Conservation (phyloP, 2,888 invertebrate species). For the Microctonus brassicae region DNA sequence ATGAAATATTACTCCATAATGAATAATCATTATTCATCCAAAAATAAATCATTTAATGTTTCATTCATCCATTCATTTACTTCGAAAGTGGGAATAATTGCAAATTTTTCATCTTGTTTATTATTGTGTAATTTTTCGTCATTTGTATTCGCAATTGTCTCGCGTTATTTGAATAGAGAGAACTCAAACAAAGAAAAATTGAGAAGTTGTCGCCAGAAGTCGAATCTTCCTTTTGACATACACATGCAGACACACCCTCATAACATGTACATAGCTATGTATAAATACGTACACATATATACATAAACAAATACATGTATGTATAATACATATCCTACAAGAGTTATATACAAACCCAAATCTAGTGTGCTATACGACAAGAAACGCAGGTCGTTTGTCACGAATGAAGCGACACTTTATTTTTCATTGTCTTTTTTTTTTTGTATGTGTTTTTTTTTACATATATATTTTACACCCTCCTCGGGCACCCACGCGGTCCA, state of each 20-base stretch:
- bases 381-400: constrained; percentile 56
- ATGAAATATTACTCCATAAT: neutral
- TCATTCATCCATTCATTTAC: no score
- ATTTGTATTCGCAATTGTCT: neutral
- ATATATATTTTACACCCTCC: constrained; percentile 10
- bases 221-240: neutral
- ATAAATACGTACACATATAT: neutral
- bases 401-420: constrained; percentile 40
- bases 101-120: no score
- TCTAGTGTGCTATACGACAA: constrained; percentile 35
- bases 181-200: neutral
- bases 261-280: neutral
- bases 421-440: constrained; percentile 18
- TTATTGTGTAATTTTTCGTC: neutral
- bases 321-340: neutral
- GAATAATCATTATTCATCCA: neutral
- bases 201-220: neutral
- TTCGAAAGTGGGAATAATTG: no score
- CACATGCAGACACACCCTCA: neutral
- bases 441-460: constrained; percentile 17
- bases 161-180: neutral
- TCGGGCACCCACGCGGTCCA: neutral
- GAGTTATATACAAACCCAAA: neutral
- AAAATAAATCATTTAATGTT: neutral
- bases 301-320: no score